Conservation (phyloP, 2,113 vertebrate species). For the Todiramphus saurophagus region DNA sequence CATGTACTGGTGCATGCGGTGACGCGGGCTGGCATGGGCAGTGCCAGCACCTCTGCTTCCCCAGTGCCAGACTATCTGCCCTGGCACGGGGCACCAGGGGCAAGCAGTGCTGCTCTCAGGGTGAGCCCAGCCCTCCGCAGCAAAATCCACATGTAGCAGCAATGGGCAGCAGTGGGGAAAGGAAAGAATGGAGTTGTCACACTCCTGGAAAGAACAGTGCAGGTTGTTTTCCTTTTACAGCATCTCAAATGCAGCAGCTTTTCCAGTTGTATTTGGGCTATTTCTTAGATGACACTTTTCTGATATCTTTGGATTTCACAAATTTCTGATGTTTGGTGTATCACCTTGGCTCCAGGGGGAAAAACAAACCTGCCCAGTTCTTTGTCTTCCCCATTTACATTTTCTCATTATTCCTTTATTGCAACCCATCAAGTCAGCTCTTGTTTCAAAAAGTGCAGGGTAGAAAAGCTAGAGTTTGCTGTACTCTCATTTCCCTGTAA, state of each 20-base stretch:
- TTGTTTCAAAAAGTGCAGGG: not conserved
- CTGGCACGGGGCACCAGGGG: not conserved
- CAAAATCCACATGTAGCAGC: not conserved
- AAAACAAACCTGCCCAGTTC: not conserved
- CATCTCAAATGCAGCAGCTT: not conserved
- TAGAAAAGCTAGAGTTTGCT: not conserved
- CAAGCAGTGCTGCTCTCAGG: not conserved
- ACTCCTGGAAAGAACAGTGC: not conserved
- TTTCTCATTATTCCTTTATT: not conserved
- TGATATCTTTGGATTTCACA: not conserved
- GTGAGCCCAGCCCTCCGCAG: not conserved
- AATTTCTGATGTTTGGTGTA: not conserved
- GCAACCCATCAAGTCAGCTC: not conserved
- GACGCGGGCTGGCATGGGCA: rapidly evolving
- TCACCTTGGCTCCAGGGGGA: not conserved
- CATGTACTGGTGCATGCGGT: rapidly evolving
- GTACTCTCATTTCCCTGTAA: not conserved
- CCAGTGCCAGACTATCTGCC: not conserved
- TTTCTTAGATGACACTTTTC: not conserved
- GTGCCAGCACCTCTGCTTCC: not conserved
- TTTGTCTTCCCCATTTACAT: not conserved
- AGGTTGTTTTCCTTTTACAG: not conserved
- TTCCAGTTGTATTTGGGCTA: not conserved
- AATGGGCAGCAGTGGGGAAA: not conserved
- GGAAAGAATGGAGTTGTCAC: not conserved